Conservation (phyloP, 2,888 invertebrate genomes). For the Clusia tigrina region DNA sequence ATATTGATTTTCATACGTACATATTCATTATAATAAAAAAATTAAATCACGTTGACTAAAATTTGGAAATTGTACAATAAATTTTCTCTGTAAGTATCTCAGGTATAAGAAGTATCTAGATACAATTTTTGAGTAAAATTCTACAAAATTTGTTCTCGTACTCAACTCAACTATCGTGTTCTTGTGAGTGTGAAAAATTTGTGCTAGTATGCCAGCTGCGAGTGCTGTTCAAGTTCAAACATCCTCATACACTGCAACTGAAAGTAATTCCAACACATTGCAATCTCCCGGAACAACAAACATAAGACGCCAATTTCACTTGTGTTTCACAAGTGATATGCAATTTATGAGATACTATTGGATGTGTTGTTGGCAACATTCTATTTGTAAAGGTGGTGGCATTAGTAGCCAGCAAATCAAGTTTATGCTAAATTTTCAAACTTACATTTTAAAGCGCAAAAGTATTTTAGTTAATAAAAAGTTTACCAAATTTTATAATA, state of each 20-base stretch:
- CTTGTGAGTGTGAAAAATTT: not conserved
- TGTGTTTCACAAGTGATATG: not conserved
- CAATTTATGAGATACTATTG: not conserved
- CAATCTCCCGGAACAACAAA: conserved; percentile 29
- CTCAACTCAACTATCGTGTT: too few relatives aligned
- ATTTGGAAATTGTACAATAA: conserved; percentile 17
- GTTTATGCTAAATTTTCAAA: conserved; percentile 26
- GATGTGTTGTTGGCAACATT: conserved; percentile 26
- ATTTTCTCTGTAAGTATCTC: conserved; percentile 32
- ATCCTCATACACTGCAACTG: conserved; percentile 23
- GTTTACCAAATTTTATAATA: not conserved
- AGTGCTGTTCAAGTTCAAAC: not conserved
- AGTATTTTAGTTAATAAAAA: conserved; percentile 19
- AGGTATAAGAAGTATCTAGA: conserved; percentile 39
- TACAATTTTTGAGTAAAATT: too few relatives aligned
- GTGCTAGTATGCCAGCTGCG: not conserved
- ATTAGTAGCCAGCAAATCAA: conserved; percentile 16
- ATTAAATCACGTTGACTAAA: not conserved
- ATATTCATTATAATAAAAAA: not conserved
- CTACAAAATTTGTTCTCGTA: too few relatives aligned
- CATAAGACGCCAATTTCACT: conserved; percentile 16
- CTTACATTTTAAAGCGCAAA: conserved; percentile 27
- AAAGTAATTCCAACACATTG: too few relatives aligned
- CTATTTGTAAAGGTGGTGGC: conserved; percentile 10
- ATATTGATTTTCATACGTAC: conserved; percentile 26